These are phyloP conservation scores for Melanostoma scalare DNA, from an alignment of 2,888 invertebrate species.

Conservation along the genomic window DNA sequence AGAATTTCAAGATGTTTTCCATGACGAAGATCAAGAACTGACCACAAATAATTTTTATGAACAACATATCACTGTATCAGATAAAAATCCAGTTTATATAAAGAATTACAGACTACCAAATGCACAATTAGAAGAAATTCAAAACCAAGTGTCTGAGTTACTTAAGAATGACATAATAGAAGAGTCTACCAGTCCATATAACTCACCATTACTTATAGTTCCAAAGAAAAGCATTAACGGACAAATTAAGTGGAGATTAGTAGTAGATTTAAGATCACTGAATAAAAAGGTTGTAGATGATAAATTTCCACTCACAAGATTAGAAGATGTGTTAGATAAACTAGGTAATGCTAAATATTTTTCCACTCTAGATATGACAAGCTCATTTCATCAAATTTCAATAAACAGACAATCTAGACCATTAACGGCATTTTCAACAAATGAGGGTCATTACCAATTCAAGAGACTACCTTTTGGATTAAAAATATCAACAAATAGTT, in stretches of 20 bases:
- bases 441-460: conserved; percentile 58
- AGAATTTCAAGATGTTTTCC: too few species aligned
- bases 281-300: conserved; percentile 56
- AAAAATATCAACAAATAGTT: conserved; percentile 22
- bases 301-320: conserved; percentile 53
- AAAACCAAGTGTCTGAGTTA: background rate
- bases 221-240: conserved; percentile 45
- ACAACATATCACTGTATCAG: too few species aligned
- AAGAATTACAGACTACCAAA: too few species aligned
- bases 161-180: conserved; percentile 46
- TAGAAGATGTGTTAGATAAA: conserved; percentile 52
- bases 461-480: conserved; percentile 57
- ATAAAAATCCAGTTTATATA: too few species aligned
- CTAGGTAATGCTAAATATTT: conserved; percentile 63
- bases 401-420: conserved; percentile 43
- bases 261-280: conserved; percentile 48
- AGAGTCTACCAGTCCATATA: conserved; percentile 56
- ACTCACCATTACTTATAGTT: conserved; percentile 60
- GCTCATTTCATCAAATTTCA: conserved; percentile 55
- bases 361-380: conserved; percentile 57
- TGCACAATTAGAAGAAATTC: too few species aligned
- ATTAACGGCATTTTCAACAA: conserved; percentile 58
- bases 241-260: conserved; percentile 47
- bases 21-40: too few species aligned
- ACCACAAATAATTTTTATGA: too few species aligned